Base-by-base conservation (phyloP, 2,113 vertebrate genomes). In the Menidia beryllina region DNA sequence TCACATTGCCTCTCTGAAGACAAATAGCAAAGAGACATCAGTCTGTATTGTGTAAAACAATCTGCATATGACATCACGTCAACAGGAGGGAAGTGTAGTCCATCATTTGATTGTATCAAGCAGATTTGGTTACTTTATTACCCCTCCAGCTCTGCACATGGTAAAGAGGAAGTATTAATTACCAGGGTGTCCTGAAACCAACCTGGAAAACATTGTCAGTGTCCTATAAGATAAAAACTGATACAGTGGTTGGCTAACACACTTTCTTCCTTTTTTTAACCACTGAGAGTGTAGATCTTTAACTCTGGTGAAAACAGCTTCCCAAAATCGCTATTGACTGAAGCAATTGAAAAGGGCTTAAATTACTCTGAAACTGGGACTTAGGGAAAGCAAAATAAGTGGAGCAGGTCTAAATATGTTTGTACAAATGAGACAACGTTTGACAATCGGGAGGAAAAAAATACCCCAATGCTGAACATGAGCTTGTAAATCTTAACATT, bases 401-500 rank as follows among this genome's bases (percentile, higher is more conserved):
- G 5, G 41, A 63, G 48, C 6, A 15, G 12, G 55, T 52, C 39
- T 38, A 55, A 30, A 27, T 57, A 41, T 62, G 69, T 73, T 43
- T 61, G 45, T 21, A 21, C 58, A 59, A 36, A 43, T 41, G 41
- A 68, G 14, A 79, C 49, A 77, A n/a, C n/a, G 56, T 49, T 27
- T 20, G 27, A 23, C 67, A 69, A 41, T 60, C 43, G 51, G 66
- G 52, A 38, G n/a, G n/a, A n/a, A 76, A 78, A 65, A 76, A 79
- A 73, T 54, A 38, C 52, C 68, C 68, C 54, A 69, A 45, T 39
- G 52, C 69, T 68, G 43, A 51, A 57, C 34, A 61, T 79, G 75
- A 52, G 43, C 47, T 74, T 64, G 80, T 77, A 79, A 81, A 76
- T 79, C 75, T 64, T 62, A 66, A 60, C 38, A 76, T 67, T 78